Evolutionary conservation across 2,113 vertebrate species (phyloP), one percentile per base, ranked within the genome.

Genomic region (Mesoclemmys tuberculata): DNA sequence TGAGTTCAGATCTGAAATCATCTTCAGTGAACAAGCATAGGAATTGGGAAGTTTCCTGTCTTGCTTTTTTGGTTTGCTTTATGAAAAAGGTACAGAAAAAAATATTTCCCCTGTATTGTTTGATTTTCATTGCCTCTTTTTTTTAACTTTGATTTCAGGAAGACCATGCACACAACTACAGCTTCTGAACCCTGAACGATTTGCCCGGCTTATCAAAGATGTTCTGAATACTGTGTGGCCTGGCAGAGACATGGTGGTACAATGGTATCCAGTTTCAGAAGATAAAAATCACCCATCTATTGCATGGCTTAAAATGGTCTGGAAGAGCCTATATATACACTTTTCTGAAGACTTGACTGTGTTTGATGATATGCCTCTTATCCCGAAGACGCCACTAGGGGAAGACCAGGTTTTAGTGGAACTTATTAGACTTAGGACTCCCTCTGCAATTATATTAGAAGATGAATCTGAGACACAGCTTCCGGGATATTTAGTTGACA

Each of bases 331-430:
- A 2, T 99, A 99, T 80, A 99, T 99, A 89, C 96, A 99, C 98
- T 99, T 99, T 98, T 93, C 99, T 88, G 99, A 99, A 94, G 99
- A 99, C 95, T 95, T 99, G 94, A 98, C 98, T 93, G 96, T 98
- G 31, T 99, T 99, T 98, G 99, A 99, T 97, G 99, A 99, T 92
- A 98, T 99, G 99, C 99, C 99, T 4, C 99, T 99, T 96, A 99
- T 99, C 87, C 99, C 99, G 84, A 98, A 98, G 97, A 98, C 97
- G 26, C 93, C 97, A 75, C 97, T 99, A 27, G 98, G 98, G 84
- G 99, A 99, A 96, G 97, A 64, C 87, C 96, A 98, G 92, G 95
- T 94, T 1, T 98, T 84, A 16, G 85, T 99, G 81, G 98, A 99
- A 80, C 99, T 99, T 90, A 95, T 99, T 80, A 99, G 99, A 94